Conservation (phyloP, 2,797 vertebrate species). For the Sphaeramia orbicularis region DNA sequence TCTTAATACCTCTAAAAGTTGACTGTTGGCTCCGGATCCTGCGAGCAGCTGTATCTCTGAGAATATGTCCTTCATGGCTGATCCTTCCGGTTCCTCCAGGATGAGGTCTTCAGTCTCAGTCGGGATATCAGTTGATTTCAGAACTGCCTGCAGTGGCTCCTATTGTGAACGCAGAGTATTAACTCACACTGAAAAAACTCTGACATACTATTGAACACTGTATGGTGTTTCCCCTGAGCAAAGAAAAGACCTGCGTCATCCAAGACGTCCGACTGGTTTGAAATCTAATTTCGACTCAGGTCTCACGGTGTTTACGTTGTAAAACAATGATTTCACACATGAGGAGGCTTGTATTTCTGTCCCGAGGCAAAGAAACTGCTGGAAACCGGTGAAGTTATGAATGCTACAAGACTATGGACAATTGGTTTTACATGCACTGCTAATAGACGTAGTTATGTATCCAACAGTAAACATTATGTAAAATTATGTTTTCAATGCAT, state of each 20-base stretch:
- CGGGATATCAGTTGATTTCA: slow-evolving; percentile 10
- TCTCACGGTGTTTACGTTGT: not conserved
- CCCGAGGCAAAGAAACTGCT: slow-evolving; percentile 6
- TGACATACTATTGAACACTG: not conserved
- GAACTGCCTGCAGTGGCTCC: slow-evolving; percentile 12
- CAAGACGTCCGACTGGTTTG: not conserved
- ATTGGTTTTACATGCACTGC: not conserved
- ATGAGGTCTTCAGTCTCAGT: slow-evolving; percentile 16
- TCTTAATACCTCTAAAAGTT: slow-evolving; percentile 72
- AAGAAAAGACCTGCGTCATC: not conserved
- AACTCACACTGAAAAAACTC: not conserved
- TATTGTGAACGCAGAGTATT: slow-evolving; percentile 18
- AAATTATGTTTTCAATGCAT: not conserved
- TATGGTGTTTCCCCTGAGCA: not conserved
- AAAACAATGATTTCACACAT: not conserved
- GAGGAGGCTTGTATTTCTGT: slow-evolving; percentile 22
- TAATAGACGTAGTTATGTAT: not conserved
- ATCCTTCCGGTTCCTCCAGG: slow-evolving; percentile 44
- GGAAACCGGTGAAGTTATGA: not conserved
- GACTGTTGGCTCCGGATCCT: slow-evolving; percentile 44
- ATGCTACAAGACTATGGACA: not conserved
- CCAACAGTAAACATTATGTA: not conserved
- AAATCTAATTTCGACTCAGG: not conserved
- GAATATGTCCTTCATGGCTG: slow-evolving; percentile 65
- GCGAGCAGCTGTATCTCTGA: slow-evolving; percentile 63